Percentiles rank a stretch among this genome's conserved stretches.
Conservation (phyloP, 2,797 vertebrate genomes). For the Myotis findleyi region DNA sequence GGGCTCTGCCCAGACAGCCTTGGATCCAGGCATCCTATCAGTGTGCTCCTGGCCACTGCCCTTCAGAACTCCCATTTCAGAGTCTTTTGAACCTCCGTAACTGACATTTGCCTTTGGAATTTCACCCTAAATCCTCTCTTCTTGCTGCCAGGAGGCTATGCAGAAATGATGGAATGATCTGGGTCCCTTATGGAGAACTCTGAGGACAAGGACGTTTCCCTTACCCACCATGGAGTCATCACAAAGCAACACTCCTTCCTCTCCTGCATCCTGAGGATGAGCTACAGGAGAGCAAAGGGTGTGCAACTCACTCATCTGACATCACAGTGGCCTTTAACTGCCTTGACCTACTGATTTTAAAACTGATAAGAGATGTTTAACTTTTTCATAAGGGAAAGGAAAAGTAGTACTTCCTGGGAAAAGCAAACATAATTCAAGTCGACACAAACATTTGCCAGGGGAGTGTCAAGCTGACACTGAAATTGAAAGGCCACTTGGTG, state of each 20-base stretch:
- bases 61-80: neutral
- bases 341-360: constrained; percentile 1
- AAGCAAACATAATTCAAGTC: constrained; percentile 12
- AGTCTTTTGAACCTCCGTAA: neutral
- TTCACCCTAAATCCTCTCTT: neutral
- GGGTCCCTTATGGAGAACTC: neutral
- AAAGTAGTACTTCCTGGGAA: neutral
- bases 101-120: neutral
- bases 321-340: neutral
- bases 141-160: neutral
- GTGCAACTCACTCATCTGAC: neutral
- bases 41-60: no score
- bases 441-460: neutral
- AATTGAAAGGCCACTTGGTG: neutral
- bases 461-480: neutral
- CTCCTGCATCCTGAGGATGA: neutral
- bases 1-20: neutral
- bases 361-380: neutral
- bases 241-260: neutral
- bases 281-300: neutral
- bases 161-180: neutral
- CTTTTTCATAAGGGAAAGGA: neutral
- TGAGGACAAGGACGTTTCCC: neutral
- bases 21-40: neutral
- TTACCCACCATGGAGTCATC: neutral